phyloP scores from a whole-genome alignment of 2,113 vertebrate species.

The Seriola quinqueradiata region DNA sequence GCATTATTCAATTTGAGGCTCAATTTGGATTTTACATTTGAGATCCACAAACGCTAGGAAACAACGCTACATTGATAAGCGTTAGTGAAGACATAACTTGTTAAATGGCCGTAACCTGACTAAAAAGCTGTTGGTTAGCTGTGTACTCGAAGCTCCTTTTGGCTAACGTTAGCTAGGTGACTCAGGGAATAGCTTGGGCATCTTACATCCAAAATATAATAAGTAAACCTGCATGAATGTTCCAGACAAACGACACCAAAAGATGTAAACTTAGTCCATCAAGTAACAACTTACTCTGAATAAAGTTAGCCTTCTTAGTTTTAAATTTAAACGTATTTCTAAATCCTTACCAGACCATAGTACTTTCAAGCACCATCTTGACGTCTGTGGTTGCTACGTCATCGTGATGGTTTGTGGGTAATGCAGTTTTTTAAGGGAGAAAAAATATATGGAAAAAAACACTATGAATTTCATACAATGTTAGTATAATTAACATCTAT shows the following conservation, averaged over 20 bases:
- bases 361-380: slow-evolving; percentile 94
- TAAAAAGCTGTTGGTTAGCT: slow-evolving; percentile 3
- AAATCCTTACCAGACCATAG: slow-evolving; percentile 92
- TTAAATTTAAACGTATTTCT: slow-evolving; percentile 35
- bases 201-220: neutral
- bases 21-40: too few species aligned
- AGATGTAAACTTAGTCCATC: rapidly evolving
- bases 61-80: rapidly evolving
- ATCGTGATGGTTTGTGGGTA: slow-evolving; percentile 65
- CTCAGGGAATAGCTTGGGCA: slow-evolving; percentile 55
- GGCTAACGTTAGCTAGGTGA: slow-evolving; percentile 67
- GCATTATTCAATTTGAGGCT: neutral
- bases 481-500: neutral
- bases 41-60: neutral
- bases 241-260: neutral
- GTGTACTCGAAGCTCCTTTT: neutral
- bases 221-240: neutral
- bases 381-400: slow-evolving; percentile 50
- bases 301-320: neutral
- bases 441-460: neutral
- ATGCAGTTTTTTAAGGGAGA: slow-evolving; percentile 40
- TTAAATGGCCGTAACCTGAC: neutral
- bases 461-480: neutral
- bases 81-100: neutral
- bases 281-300: rapidly evolving